phyloP scores from a whole-genome alignment of 2,888 invertebrate genomes.

The Trissolcus japonicus region DNA sequence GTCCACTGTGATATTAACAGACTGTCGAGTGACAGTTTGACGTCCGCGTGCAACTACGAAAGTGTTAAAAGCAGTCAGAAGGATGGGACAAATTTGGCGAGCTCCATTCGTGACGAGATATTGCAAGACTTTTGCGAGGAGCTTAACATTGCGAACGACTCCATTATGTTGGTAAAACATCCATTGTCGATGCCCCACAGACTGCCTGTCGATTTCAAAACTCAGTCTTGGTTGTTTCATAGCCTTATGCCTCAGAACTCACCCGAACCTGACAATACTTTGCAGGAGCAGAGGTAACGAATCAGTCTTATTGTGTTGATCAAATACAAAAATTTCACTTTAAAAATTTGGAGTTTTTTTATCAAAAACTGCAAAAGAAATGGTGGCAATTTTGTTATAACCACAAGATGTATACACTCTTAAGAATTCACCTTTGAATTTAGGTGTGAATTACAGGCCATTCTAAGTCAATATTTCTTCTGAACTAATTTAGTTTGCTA shows the following conservation, averaged over 20 bases:
- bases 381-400: no score
- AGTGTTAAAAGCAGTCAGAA: conserved; percentile 52
- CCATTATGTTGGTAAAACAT: conserved; percentile 73
- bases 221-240: conserved; percentile 66
- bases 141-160: conserved; percentile 72
- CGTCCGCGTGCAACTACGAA: conserved; percentile 65
- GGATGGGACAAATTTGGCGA: conserved; percentile 59
- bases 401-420: no score
- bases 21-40: conserved; percentile 63
- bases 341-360: no score
- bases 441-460: no score
- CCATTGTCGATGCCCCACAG: conserved; percentile 73
- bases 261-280: conserved; percentile 69
- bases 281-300: conserved; percentile 63
- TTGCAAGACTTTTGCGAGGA: conserved; percentile 75
- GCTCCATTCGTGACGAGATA: conserved; percentile 74
- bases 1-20: conserved; percentile 72
- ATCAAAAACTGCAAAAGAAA: no score
- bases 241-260: conserved; percentile 70
- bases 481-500: not conserved
- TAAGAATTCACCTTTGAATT: no score
- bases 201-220: conserved; percentile 69
- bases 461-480: not conserved
- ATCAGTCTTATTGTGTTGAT: no score
- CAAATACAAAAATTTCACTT: no score